Evolutionary conservation across 2,888 invertebrate species (phyloP), one percentile per base, ranked within the genome.

Genomic region (Noctua comes): DNA sequence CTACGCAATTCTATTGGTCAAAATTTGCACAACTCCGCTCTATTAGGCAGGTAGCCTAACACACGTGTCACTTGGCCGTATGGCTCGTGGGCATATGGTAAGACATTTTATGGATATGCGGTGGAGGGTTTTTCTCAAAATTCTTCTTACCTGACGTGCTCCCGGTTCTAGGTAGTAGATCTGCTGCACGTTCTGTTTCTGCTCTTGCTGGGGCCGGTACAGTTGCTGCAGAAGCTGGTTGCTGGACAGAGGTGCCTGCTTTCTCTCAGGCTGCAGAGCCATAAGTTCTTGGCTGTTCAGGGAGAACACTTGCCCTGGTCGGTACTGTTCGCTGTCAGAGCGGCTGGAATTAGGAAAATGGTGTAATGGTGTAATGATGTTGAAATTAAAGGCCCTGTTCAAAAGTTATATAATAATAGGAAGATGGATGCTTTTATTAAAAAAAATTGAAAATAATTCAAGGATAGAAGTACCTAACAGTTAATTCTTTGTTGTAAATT

Each of bases 251-350:
- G 96, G 96, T 0, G 95, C 94, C 79, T 75, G 74, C 24, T 96
- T 95, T 48, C 97, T 91, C 85, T 96, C 96, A 5, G 94, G 96
- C 83, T 97, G 96, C 40, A 97, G 88, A 4, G 96, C 97, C 62
- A 97, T 79, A 3, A 97, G 90, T 77, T 97, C 97, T 82, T 94
- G 96, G 1, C 94, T 84, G 86, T 96, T 96, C 13, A 97, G 90
- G 0, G 96, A 96, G 85, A 94, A 95, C 77, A 97, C 97, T 86
- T 97, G 97, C 2, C 97, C 97, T 13, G 96, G 97, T 1, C 96
- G 94, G 87, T 97, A 97, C 82, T 95, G 93, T 79, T 95, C 93
- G 21, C 85, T 68, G 24, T 93, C 93, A n/a, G 90, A 86, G 77
- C 95, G 94, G 84, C 93, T 95, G 91, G 16, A 91, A 92, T 79